Percentiles rank a stretch among this genome's conserved stretches.
Evolutionary conservation across 1,140 invertebrate species (phyloP).

Genomic region (Platyura marginata): DNA sequence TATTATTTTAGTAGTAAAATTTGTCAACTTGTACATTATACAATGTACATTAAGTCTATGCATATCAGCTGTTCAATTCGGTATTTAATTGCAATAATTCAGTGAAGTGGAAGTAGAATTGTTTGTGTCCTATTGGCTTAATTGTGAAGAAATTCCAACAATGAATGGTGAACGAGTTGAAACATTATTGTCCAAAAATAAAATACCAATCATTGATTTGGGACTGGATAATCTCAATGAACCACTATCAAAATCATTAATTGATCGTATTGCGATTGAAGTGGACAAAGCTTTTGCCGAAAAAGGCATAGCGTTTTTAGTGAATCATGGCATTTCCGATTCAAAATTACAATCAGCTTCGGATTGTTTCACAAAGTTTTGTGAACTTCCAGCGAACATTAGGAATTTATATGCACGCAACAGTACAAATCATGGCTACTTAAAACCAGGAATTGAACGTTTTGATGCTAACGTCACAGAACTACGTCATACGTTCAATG

Average conservation of each 20-base stretch:
- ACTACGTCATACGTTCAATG: conserved; percentile 44
- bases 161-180: conserved; percentile 27
- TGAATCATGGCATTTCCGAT: conserved; percentile 53
- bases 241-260: conserved; percentile 42
- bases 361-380: conserved; percentile 43
- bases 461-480: conserved; percentile 37
- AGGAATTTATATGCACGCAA: conserved; percentile 36
- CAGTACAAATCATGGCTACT: conserved; percentile 39
- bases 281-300: conserved; percentile 42
- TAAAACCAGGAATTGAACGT: conserved; percentile 36
- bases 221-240: conserved; percentile 47
- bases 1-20: too few species aligned
- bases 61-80: too few species aligned
- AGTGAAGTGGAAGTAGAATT: too few species aligned
- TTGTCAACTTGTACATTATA: too few species aligned
- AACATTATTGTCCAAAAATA: conserved; percentile 44
- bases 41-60: too few species aligned
- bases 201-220: conserved; percentile 55
- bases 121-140: too few species aligned
- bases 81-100: too few species aligned
- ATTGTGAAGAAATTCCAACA: too few species aligned
- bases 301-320: conserved; percentile 50
- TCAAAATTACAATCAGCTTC: conserved; percentile 51
- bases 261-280: conserved; percentile 45
- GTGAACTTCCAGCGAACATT: conserved; percentile 36